Conservation (phyloP, 2,113 vertebrate genomes). For the Noctilio leporinus region DNA sequence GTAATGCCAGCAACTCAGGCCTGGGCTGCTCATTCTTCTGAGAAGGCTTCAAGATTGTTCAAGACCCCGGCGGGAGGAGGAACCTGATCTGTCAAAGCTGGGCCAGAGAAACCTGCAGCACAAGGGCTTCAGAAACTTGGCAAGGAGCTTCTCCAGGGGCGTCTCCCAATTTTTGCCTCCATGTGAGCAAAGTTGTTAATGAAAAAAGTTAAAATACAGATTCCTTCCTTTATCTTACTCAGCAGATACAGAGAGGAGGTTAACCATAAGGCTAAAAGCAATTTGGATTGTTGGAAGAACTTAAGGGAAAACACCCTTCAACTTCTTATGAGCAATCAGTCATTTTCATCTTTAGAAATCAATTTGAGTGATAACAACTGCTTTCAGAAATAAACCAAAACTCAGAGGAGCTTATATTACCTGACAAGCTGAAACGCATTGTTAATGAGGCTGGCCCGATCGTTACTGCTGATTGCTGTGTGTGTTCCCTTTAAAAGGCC, state of each 20-base stretch:
- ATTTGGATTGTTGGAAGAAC: neutral
- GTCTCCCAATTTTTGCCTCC: neutral
- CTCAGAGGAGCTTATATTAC: conserved; percentile 67
- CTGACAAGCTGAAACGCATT: conserved; percentile 91
- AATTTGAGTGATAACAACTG: neutral
- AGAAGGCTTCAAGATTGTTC: neutral
- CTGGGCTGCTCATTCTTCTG: neutral
- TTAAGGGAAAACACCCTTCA: neutral
- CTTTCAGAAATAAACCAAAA: conserved; percentile 19
- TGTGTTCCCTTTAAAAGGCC: conserved; percentile 82
- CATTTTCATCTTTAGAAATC: conserved; percentile 27
- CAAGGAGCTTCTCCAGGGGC: neutral
- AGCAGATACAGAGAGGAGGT: neutral
- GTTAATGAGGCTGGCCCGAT: conserved; percentile 89
- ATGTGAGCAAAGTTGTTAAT: neutral
- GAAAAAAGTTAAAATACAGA: neutral
- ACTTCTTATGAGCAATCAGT: conserved; percentile 1
- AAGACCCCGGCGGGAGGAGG: neutral
- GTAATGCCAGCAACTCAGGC: neutral
- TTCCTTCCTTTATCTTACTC: neutral
- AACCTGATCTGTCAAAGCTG: neutral
- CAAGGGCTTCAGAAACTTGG: neutral
- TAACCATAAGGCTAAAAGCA: neutral
- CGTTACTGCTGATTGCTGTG: conserved; percentile 84
- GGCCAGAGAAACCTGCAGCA: neutral